phyloP scores from a whole-genome alignment of 2,888 invertebrate species.

The Melinaea marsaeus region DNA sequence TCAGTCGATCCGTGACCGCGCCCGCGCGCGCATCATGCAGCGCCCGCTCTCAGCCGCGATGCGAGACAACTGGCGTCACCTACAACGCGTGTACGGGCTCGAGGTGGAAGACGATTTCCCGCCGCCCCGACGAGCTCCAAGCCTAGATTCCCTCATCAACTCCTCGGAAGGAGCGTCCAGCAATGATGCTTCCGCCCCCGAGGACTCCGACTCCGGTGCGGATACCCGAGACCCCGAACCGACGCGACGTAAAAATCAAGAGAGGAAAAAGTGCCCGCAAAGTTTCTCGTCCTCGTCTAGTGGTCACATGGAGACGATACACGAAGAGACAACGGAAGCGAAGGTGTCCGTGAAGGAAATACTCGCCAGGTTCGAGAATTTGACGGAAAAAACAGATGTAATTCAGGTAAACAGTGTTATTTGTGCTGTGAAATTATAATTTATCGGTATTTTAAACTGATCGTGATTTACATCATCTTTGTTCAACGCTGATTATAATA shows the following conservation, averaged over 20 bases:
- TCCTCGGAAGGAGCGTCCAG: slow-evolving; percentile 81
- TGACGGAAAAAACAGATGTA: slow-evolving; percentile 71
- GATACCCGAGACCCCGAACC: slow-evolving; percentile 76
- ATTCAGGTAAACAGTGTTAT: slow-evolving; percentile 36
- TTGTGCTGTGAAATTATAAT: slow-evolving; percentile 13
- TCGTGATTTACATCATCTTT: slow-evolving; percentile 10
- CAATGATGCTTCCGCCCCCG: slow-evolving; percentile 79
- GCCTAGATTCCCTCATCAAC: slow-evolving; percentile 83
- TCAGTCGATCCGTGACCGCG: slow-evolving; percentile 63
- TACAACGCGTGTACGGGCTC: slow-evolving; percentile 72
- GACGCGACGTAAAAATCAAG: slow-evolving; percentile 47
- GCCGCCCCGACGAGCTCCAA: slow-evolving; percentile 72
- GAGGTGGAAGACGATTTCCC: slow-evolving; percentile 60
- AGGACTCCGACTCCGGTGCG: slow-evolving; percentile 82
- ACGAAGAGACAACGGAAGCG: slow-evolving; percentile 86
- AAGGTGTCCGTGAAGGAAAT: slow-evolving; percentile 91
- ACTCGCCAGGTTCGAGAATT: slow-evolving; percentile 87
- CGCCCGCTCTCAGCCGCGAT: slow-evolving; percentile 74
- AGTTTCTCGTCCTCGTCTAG: slow-evolving; percentile 77
- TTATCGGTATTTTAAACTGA: slow-evolving; percentile 10
- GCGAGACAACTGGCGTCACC: slow-evolving; percentile 77
- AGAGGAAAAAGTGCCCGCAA: slow-evolving; percentile 64
- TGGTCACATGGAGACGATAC: slow-evolving; percentile 88
- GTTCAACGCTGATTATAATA: not conserved
- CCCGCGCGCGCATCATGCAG: slow-evolving; percentile 73